Evolutionary conservation across 30 jellyfish, hydroid and myxozoan species (phyloP), one percentile per base, ranked within the genome.

Genomic region (Aurelia aurita complex sp. Pacific): DNA sequence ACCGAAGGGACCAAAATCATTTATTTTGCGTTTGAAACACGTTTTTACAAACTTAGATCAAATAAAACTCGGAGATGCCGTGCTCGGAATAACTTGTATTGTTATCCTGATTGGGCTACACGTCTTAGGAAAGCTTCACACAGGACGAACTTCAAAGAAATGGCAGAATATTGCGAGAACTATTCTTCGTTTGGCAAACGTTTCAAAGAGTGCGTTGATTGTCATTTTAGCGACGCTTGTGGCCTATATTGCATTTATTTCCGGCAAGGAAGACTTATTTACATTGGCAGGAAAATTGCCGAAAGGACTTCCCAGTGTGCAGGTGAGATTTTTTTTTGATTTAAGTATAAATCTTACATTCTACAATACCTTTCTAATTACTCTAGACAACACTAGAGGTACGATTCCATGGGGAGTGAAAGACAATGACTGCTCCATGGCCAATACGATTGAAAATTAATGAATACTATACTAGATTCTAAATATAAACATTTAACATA

Each of bases 261-360:
- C 53, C 53, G 95, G 96, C 1, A 18, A 87, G 59, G 40, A 14
- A 19, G 85, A 82, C 70, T 8, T 76, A 34, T 87, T 92, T 54
- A 80, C 87, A 40, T 63, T 81, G 5, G 91, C 96, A 2, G 96
- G 89, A 15, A 36, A 76, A 34, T 72, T 92, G 13, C 98, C 97
- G 4, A 43, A 65, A 38, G 98, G 98, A 43, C 52, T 92, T 15
- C 98, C 98, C 1, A 17, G 51, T 33, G 76, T 64, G 1, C 66
- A 82, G 93, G 98, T 92, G 76, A 53, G 83, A 29, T 63, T 46
- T 51, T 67, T 29, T 67, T 4, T 23, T 23, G 46, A 67, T 0
- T 38, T 38, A 38, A 38, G 50, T 38, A 2, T 38, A 23, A 23
- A 23, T 23, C 29, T 23, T 23, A 23, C 29, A 23, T 23, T 23